A percentile compares a stretch with the other conserved stretches of the same genome.
Conservation (phyloP, 2,797 vertebrate genomes). For the Channallabes apus region DNA sequence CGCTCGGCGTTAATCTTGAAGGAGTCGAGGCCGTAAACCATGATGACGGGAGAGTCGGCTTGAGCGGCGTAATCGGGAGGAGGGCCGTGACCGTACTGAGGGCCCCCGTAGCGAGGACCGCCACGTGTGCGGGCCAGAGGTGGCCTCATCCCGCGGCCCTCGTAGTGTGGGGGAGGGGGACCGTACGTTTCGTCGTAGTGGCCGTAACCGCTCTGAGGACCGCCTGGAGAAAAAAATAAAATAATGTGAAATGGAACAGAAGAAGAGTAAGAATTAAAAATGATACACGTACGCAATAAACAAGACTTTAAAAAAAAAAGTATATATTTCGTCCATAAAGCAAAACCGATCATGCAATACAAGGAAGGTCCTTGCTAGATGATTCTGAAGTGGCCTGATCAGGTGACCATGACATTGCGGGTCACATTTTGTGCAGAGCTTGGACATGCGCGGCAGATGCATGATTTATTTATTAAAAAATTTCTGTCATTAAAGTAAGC, state of each 20-base stretch:
- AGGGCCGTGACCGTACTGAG: slow-evolving; percentile 86
- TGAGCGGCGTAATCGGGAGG: slow-evolving; percentile 87
- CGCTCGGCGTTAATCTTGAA: slow-evolving; percentile 89
- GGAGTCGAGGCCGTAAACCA: slow-evolving; percentile 92
- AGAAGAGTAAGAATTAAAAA: not conserved
- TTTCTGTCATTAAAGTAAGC: not conserved
- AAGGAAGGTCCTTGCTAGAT: not conserved
- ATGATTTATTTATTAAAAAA: not conserved
- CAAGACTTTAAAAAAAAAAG: too few relatives aligned
- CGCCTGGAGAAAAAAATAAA: slow-evolving; percentile 65
- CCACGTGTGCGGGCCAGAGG: slow-evolving; percentile 84
- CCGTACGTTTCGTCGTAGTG: slow-evolving; percentile 90
- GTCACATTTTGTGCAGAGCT: not conserved
- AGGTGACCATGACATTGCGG: not conserved
- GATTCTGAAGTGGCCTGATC: not conserved
- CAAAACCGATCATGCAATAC: not conserved
- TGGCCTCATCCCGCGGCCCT: slow-evolving; percentile 87
- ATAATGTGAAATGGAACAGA: not conserved
- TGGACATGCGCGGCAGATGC: slow-evolving; percentile 1
- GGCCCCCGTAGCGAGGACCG: slow-evolving; percentile 80
- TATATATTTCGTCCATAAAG: not conserved
- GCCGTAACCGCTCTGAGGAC: slow-evolving; percentile 87
- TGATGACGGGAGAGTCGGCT: slow-evolving; percentile 89
- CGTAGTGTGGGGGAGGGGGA: slow-evolving; percentile 84
- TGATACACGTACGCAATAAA: not conserved